Evolutionary conservation across 2,113 vertebrate genomes (phyloP).

Genomic region (Corvus hawaiiensis): DNA sequence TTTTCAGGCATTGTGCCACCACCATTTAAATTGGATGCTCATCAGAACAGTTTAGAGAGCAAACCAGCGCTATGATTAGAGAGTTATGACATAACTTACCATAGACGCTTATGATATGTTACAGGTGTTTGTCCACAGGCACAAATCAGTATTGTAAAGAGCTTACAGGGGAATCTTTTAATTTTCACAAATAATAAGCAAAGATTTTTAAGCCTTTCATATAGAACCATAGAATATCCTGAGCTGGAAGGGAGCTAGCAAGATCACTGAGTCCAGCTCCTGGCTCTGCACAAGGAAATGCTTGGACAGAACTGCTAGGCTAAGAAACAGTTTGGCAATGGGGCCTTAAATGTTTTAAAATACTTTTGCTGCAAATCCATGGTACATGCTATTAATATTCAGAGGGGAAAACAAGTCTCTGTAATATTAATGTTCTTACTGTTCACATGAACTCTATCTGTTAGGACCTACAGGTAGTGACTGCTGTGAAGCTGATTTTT

Average conservation of each 20-base stretch:
- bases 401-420: not conserved
- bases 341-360: not conserved
- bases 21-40: not conserved
- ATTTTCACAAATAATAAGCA: not conserved
- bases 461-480: not conserved
- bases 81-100: not conserved
- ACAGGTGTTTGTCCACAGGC: not conserved
- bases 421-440: not conserved
- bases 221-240: not conserved
- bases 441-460: not conserved
- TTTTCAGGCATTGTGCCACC: not conserved
- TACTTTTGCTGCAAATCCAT: not conserved
- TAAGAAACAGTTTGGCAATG: not conserved
- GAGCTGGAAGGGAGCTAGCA: not conserved
- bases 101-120: not conserved
- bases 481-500: not conserved
- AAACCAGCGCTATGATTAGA: not conserved
- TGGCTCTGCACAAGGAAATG: not conserved
- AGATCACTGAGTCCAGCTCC: not conserved
- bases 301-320: not conserved
- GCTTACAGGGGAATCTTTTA: not conserved
- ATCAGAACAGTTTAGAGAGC: not conserved
- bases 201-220: not conserved
- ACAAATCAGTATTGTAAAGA: not conserved
- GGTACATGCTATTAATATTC: not conserved